Evolutionary conservation across 2,888 invertebrate species (phyloP).

Genomic region (Octonoba sinensis): DNA sequence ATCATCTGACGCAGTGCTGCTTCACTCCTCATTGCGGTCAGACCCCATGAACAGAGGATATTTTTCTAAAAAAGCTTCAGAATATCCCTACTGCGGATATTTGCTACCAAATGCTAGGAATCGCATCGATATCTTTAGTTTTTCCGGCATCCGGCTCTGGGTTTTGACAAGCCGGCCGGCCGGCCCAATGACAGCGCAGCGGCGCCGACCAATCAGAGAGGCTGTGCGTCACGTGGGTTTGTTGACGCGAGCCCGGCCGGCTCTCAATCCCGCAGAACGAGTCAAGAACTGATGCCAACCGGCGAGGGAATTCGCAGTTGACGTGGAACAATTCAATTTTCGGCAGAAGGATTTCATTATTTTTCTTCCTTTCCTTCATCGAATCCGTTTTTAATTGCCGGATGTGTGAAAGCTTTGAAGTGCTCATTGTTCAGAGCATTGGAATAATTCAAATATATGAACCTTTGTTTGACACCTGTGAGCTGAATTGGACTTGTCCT

Average conservation of each 20-base stretch:
- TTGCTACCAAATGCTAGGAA: conserved; percentile 40
- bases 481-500: too few species aligned
- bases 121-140: conserved; percentile 57
- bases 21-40: too few species aligned
- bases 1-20: too few species aligned
- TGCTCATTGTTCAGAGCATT: too few species aligned
- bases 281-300: conserved; percentile 39
- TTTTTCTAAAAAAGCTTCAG: too few species aligned
- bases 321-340: too few species aligned
- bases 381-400: background rate
- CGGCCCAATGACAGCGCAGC: conserved; percentile 76
- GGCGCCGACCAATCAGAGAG: conserved; percentile 74
- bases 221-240: conserved; percentile 77
- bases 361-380: background rate
- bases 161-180: conserved; percentile 52
- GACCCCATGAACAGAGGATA: too few species aligned
- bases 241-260: conserved; percentile 74
- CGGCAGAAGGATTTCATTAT: background rate
- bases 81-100: conserved; percentile 34
- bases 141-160: conserved; percentile 61
- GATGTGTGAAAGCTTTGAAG: too few species aligned
- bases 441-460: too few species aligned
- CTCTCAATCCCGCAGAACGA: conserved; percentile 50
- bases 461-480: too few species aligned
- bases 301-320: background rate